These are phyloP conservation scores for Gallinago solitaria DNA, from an alignment of 2,797 vertebrate species.

Conservation along the genomic window DNA sequence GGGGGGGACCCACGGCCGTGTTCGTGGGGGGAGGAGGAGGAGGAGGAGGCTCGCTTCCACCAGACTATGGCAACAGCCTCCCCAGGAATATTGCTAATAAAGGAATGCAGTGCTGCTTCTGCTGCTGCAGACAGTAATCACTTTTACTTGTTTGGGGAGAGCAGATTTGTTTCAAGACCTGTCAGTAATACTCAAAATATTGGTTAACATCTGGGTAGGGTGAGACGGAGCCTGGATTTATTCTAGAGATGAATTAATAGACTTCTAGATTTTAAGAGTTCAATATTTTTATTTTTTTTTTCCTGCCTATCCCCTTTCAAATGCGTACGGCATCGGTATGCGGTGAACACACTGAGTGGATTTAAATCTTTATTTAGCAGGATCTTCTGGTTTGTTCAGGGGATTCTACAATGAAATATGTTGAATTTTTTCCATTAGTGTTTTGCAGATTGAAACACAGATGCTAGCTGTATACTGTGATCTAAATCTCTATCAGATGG, in stretches of 20 bases:
- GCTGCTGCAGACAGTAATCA: slow-evolving; percentile 8
- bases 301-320: neutral
- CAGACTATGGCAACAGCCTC: neutral
- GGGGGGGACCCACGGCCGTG: neutral
- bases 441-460: slow-evolving; percentile 51
- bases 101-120: neutral
- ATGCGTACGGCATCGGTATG: neutral
- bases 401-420: slow-evolving; percentile 49
- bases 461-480: slow-evolving; percentile 17
- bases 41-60: neutral
- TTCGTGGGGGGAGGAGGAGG: neutral
- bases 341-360: slow-evolving; percentile 3
- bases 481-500: slow-evolving; percentile 53
- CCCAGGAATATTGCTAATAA: slow-evolving; percentile 5
- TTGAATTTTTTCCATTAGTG: slow-evolving; percentile 15
- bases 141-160: slow-evolving; percentile 3
- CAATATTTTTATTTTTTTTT: neutral
- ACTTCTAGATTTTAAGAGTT: slow-evolving; percentile 6
- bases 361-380: slow-evolving; percentile 67
- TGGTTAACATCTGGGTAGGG: slow-evolving; percentile 8
- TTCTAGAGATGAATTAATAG: neutral
- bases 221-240: slow-evolving; percentile 2
- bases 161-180: slow-evolving; percentile 37
- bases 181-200: slow-evolving; percentile 43
- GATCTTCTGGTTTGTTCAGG: slow-evolving; percentile 48